phyloP scores from a whole-genome alignment of 2,888 invertebrate genomes.

The Crematogaster levior region DNA sequence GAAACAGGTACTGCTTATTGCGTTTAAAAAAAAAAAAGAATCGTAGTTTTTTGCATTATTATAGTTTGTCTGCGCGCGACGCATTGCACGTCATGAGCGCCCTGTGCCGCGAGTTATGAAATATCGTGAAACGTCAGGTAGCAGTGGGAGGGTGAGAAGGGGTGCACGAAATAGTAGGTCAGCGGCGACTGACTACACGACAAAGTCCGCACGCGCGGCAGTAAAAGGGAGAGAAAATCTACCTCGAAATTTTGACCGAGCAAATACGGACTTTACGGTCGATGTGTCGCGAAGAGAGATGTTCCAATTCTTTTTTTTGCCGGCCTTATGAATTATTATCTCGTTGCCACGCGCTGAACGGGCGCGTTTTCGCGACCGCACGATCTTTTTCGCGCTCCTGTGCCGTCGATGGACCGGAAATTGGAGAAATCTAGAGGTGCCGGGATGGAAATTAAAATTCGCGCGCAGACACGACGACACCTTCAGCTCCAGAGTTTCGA shows the following conservation, averaged over 20 bases:
- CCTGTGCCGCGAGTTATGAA: conserved; percentile 43
- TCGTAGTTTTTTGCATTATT: conserved; percentile 32
- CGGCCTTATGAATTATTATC: conserved; percentile 61
- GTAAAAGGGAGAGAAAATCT: conserved; percentile 38
- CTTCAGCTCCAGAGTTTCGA: not conserved
- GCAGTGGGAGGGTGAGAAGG: not conserved
- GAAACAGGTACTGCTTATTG: conserved; percentile 14
- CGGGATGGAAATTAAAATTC: conserved; percentile 63
- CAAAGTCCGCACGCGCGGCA: not conserved
- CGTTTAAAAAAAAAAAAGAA: not conserved
- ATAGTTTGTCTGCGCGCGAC: conserved; percentile 48
- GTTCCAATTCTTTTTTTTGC: conserved; percentile 35
- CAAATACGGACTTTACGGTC: conserved; percentile 15
- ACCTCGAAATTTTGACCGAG: conserved; percentile 35
- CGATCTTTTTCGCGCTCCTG: not conserved
- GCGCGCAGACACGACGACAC: not conserved
- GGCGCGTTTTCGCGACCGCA: not conserved
- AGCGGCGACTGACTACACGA: conserved; percentile 5
- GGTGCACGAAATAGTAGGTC: conserved; percentile 49
- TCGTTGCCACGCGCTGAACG: conserved; percentile 14
- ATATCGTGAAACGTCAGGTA: conserved; percentile 32
- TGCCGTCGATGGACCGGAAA: conserved; percentile 48
- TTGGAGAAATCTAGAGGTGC: conserved; percentile 45
- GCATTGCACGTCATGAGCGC: conserved; percentile 35
- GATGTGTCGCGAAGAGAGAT: conserved; percentile 18